Evolutionary conservation across 2,888 invertebrate species (phyloP), one percentile per base, ranked within the genome.

Genomic region (Caenorhabditis sinica): DNA sequence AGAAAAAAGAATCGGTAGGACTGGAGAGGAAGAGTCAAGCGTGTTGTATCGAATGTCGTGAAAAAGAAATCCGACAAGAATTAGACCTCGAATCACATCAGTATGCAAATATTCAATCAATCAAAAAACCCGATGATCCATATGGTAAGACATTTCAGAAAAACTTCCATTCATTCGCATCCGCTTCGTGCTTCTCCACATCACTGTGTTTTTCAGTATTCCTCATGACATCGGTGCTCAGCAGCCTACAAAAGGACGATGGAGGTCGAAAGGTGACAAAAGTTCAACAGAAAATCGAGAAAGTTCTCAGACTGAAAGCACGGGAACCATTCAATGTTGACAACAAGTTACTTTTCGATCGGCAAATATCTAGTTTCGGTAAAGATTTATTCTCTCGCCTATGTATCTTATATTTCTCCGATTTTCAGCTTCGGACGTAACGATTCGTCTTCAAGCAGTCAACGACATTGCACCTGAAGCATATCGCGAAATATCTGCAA

Each of bases 31-130:
- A 72, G 53, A 63, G 28, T 45, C 65, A 45, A 20, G 63, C 79
- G 13, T 83, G 83, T 49, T 83, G 83, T 51, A 79, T 83, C 20
- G 79, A 83, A 23, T 83, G 83, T 36, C 73, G 83, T 15, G 83
- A 83, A 40, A 74, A 83, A 40, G 83, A 83, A n/a, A 56, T 83
- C 25, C 51, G 69, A 68, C 23, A 53, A 5, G 79, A 68, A 20
- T 28, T 74, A 15, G 69, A 83, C 28, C 49, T 74, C 15, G 74
- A 74, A 28, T 73, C 61, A 9, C 83, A 83, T 69, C 68, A 73
- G n/a, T 83, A 83, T 53, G 79, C 73, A 1, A 83, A 83, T 60
- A 43, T 83, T 25, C 20, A 60, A 25, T 63, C 74, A 11, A 11
- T 74, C 5, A 49, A 63, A 23, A 66, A 60, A 20, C 65, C 68